phyloP scores from a whole-genome alignment of 2,888 invertebrate genomes.

The Diogma glabrata region DNA sequence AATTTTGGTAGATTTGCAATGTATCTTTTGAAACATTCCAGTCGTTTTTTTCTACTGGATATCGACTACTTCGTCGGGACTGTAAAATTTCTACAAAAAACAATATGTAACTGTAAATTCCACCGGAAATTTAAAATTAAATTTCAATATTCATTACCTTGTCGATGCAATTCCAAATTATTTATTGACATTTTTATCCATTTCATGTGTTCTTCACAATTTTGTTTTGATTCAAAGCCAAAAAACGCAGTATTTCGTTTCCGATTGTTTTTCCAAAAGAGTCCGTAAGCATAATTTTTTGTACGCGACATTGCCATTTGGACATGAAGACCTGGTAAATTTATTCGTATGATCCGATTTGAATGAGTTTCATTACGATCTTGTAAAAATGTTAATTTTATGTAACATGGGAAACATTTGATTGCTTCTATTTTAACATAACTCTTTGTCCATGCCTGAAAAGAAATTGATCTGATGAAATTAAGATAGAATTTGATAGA shows the following conservation, averaged over 20 bases:
- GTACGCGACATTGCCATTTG: constrained; percentile 34
- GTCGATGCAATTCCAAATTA: constrained; percentile 33
- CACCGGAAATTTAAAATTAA: too few species aligned
- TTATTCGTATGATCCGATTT: constrained; percentile 29
- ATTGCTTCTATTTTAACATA: constrained; percentile 36
- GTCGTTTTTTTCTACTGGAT: constrained; percentile 15
- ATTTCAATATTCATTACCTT: too few species aligned
- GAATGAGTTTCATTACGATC: constrained; percentile 20
- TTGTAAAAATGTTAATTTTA: constrained; percentile 30
- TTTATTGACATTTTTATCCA: constrained; percentile 36
- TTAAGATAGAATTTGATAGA: too few species aligned
- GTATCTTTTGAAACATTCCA: constrained; percentile 6
- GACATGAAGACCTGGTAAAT: constrained; percentile 33
- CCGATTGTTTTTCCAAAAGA: constrained; percentile 37
- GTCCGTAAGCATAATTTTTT: constrained; percentile 32
- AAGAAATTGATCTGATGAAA: too few species aligned
- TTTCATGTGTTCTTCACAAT: constrained; percentile 34
- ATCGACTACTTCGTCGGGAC: constrained; percentile 29
- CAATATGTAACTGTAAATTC: not conserved
- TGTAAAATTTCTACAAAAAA: constrained; percentile 27
- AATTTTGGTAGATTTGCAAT: constrained; percentile 1
- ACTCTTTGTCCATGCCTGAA: constrained; percentile 31
- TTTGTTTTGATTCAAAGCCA: constrained; percentile 31
- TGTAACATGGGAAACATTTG: constrained; percentile 35
- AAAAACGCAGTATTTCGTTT: constrained; percentile 34